phyloP scores from a whole-genome alignment of 2,888 invertebrate species.

The Physocephala rufipes region DNA sequence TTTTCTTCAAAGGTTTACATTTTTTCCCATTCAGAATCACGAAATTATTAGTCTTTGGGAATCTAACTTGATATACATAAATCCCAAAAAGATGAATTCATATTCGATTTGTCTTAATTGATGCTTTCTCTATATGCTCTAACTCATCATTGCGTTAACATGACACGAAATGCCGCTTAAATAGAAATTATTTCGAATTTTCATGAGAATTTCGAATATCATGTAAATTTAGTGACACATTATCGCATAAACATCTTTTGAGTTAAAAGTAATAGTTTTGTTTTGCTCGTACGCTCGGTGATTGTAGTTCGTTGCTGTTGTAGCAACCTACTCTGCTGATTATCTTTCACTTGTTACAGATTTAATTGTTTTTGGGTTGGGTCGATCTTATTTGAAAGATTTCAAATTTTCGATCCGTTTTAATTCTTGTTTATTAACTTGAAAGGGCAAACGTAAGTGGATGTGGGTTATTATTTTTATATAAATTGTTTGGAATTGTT shows the following conservation, averaged over 20 bases:
- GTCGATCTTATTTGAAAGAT: conserved; percentile 14
- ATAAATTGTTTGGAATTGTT: conserved; percentile 1
- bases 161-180: too few relatives aligned
- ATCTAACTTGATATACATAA: too few relatives aligned
- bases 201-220: neutral
- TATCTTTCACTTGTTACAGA: neutral
- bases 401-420: conserved; percentile 32
- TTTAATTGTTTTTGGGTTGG: neutral
- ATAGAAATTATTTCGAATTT: too few relatives aligned
- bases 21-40: neutral
- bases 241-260: neutral
- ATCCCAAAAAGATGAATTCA: too few relatives aligned
- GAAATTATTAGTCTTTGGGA: too few relatives aligned
- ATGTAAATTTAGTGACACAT: too few relatives aligned
- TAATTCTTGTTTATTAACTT: conserved; percentile 28
- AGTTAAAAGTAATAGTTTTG: conserved; percentile 36
- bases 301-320: neutral
- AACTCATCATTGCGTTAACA: too few relatives aligned
- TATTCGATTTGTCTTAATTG: too few relatives aligned
- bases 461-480: neutral
- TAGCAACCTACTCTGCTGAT: neutral
- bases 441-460: neutral
- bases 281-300: conserved; percentile 19
- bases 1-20: neutral
- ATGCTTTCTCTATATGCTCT: too few relatives aligned